Percentiles rank a stretch among this genome's conserved stretches.
Evolutionary conservation across 2,888 invertebrate genomes (phyloP).

Genomic region (Lepidochrysops patricia): DNA sequence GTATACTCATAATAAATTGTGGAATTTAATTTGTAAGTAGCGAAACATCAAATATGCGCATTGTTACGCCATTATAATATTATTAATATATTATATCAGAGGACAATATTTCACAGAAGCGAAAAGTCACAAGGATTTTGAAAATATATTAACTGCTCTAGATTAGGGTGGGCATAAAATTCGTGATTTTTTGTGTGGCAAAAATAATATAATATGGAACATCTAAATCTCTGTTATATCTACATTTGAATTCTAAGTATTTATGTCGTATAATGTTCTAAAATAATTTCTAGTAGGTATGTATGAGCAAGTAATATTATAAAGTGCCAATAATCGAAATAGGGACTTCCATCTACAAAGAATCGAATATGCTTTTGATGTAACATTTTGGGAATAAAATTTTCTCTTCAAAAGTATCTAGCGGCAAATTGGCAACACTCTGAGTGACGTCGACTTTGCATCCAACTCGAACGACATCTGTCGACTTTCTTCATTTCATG

Average conservation of each 20-base stretch:
- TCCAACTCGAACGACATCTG: constrained; percentile 5
- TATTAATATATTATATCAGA: no score
- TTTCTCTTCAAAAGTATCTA: not conserved
- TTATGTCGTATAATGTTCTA: not conserved
- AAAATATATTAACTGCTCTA: no score
- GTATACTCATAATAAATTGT: not conserved
- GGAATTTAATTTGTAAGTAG: not conserved
- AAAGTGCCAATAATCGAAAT: not conserved
- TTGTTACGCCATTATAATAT: not conserved
- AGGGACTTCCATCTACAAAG: not conserved
- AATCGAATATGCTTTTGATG: not conserved
- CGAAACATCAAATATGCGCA: not conserved
- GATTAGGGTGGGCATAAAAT: no score
- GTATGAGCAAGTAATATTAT: no score
- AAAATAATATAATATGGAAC: no score
- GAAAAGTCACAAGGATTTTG: no score
- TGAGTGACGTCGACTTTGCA: not conserved
- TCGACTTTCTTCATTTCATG: constrained; percentile 5
- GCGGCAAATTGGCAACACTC: not conserved
- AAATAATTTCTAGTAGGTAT: not conserved
- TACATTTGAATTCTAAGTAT: no score
- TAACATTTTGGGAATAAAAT: not conserved
- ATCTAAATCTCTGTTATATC: no score
- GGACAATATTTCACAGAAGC: no score
- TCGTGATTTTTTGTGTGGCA: no score